Percentiles rank a stretch among this genome's conserved stretches.
Evolutionary conservation across 2,797 vertebrate species (phyloP).

Genomic region (Girardinus metallicus): DNA sequence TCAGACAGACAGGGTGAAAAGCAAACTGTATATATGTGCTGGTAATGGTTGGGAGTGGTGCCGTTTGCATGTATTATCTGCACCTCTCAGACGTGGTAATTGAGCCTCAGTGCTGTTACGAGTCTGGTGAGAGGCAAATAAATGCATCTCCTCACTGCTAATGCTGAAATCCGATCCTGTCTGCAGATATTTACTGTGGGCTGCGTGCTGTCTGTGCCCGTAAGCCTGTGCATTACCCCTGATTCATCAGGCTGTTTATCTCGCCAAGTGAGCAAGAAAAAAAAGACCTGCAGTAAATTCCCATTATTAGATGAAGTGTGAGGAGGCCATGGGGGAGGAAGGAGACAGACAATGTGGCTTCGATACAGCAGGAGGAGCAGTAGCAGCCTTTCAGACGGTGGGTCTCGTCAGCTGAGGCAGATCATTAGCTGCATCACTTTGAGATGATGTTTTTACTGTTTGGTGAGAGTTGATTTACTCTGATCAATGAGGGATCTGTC

Average conservation of each 20-base stretch:
- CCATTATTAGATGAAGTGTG: conserved; percentile 77
- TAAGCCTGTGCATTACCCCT: conserved; percentile 77
- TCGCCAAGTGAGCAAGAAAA: conserved; percentile 57
- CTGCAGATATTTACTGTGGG: conserved; percentile 80
- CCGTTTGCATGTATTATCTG: conserved; percentile 81
- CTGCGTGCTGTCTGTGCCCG: conserved; percentile 74
- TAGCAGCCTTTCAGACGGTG: conserved; percentile 59
- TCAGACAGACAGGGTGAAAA: conserved; percentile 69
- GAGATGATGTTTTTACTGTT: conserved; percentile 71
- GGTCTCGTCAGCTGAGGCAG: conserved; percentile 55
- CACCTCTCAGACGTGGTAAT: conserved; percentile 79
- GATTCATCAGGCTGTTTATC: conserved; percentile 83
- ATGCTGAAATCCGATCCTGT: conserved; percentile 79
- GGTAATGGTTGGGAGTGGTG: conserved; percentile 77
- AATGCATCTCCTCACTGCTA: conserved; percentile 77
- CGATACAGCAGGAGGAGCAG: conserved; percentile 44
- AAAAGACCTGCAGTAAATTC: conserved; percentile 72
- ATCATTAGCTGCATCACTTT: conserved; percentile 69
- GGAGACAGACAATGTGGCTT: conserved; percentile 64
- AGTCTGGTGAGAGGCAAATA: conserved; percentile 77
- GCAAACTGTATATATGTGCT: conserved; percentile 68
- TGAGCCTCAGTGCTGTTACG: conserved; percentile 76
- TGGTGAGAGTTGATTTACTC: conserved; percentile 72
- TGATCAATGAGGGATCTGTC: conserved; percentile 70
- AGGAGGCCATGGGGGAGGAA: conserved; percentile 54